Evolutionary conservation across 2,888 invertebrate species (phyloP).

Genomic region (Diploptera punctata): DNA sequence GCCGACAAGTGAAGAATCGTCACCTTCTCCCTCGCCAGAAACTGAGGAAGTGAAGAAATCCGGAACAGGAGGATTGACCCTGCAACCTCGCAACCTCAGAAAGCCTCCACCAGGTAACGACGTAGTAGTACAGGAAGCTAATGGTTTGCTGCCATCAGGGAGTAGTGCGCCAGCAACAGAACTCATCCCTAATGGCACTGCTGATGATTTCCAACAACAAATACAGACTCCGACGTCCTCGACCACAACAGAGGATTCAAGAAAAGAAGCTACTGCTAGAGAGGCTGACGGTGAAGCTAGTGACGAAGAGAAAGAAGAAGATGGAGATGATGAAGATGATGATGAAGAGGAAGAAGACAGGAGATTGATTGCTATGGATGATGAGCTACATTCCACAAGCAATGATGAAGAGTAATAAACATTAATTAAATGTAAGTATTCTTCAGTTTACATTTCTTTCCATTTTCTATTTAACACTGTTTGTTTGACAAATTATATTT

Average conservation of each 20-base stretch:
- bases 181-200: slow-evolving; percentile 17
- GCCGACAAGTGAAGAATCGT: slow-evolving; percentile 85
- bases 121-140: neutral
- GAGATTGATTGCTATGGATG: slow-evolving; percentile 20
- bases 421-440: slow-evolving; percentile 13
- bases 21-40: slow-evolving; percentile 62
- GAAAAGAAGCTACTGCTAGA: slow-evolving; percentile 41
- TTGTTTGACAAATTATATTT: too few relatives aligned
- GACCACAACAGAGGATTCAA: slow-evolving; percentile 42
- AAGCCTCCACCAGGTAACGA: slow-evolving; percentile 21
- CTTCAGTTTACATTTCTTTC: too few relatives aligned
- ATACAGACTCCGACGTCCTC: slow-evolving; percentile 43
- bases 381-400: slow-evolving; percentile 32
- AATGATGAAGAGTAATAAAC: slow-evolving; percentile 34
- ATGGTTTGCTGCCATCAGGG: slow-evolving; percentile 16
- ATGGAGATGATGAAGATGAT: slow-evolving; percentile 34
- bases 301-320: slow-evolving; percentile 42
- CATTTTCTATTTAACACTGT: too few relatives aligned
- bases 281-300: slow-evolving; percentile 42
- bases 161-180: slow-evolving; percentile 6
- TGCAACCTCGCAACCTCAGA: slow-evolving; percentile 35
- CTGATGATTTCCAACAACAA: slow-evolving; percentile 35
- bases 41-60: slow-evolving; percentile 71
- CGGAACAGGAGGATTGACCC: slow-evolving; percentile 15
- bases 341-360: slow-evolving; percentile 20